phyloP scores from a whole-genome alignment of 2,113 vertebrate genomes.

The Embiotoca jacksoni region DNA sequence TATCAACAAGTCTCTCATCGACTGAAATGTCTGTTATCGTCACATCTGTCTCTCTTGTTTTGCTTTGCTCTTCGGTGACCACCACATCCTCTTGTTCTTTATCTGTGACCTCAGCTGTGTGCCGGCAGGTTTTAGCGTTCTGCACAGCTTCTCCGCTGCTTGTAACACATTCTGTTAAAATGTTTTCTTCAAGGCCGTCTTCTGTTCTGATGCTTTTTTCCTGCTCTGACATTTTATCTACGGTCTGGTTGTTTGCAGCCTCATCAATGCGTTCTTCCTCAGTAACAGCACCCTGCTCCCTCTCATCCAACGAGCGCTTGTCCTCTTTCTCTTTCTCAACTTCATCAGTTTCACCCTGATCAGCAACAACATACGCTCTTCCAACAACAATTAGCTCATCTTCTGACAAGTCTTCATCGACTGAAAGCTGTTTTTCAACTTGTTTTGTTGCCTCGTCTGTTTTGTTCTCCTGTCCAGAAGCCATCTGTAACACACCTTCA shows the following conservation, averaged over 20 bases:
- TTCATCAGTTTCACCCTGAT: constrained; percentile 7
- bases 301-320: not conserved
- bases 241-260: not conserved
- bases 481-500: not conserved
- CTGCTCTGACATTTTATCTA: not conserved
- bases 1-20: constrained; percentile 1
- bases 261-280: not conserved
- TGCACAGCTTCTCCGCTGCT: not conserved
- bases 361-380: not conserved
- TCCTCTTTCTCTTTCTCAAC: not conserved
- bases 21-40: not conserved
- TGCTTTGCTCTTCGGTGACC: constrained; percentile 14
- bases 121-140: not conserved
- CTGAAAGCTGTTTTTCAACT: not conserved
- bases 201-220: not conserved
- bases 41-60: constrained; percentile 7
- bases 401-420: constrained; percentile 1
- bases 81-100: constrained; percentile 15
- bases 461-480: not conserved
- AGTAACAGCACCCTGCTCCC: not conserved
- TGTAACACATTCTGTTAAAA: not conserved
- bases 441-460: not conserved
- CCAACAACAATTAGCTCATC: not conserved
- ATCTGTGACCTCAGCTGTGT: not conserved
- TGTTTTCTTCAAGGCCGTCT: not conserved